Percentiles rank a stretch among this genome's conserved stretches.
These are phyloP conservation scores for Protosalanx chinensis DNA, from an alignment of 2,797 vertebrate species.

Conservation along the genomic window DNA sequence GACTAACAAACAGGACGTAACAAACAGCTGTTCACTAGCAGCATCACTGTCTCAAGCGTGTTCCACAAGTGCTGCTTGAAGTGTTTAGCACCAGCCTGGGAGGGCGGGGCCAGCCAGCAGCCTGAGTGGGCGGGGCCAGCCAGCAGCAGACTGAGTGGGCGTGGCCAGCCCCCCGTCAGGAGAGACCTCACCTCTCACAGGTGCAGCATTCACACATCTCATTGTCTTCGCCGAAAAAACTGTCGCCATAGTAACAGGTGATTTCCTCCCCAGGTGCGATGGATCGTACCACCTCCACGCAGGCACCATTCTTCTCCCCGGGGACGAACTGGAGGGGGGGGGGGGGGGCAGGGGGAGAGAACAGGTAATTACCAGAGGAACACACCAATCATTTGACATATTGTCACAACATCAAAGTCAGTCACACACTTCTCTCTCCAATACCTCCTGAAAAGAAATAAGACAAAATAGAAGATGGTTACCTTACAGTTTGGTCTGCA, in stretches of 20 bases:
- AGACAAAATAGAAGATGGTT: constrained; percentile 31
- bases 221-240: constrained; percentile 93
- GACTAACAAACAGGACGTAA: neutral
- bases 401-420: neutral
- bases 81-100: too few relatives aligned
- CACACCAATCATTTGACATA: neutral
- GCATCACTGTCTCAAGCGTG: neutral
- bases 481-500: constrained; percentile 95
- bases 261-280: constrained; percentile 91
- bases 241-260: constrained; percentile 92
- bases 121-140: neutral
- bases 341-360: constrained; percentile 10
- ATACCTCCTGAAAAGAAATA: neutral
- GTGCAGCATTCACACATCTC: constrained; percentile 94
- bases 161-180: neutral
- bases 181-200: constrained; percentile 82
- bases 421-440: neutral
- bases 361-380: constrained; percentile 7
- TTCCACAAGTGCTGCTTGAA: too few relatives aligned
- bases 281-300: constrained; percentile 88
- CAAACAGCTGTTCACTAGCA: neutral
- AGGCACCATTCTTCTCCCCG: constrained; percentile 85
- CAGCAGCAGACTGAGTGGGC: too few relatives aligned
- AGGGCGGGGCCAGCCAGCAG: neutral
- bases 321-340: constrained; percentile 81